Base-by-base conservation (phyloP, 2,113 vertebrate genomes). In the Mesembrinibis cayennensis region DNA sequence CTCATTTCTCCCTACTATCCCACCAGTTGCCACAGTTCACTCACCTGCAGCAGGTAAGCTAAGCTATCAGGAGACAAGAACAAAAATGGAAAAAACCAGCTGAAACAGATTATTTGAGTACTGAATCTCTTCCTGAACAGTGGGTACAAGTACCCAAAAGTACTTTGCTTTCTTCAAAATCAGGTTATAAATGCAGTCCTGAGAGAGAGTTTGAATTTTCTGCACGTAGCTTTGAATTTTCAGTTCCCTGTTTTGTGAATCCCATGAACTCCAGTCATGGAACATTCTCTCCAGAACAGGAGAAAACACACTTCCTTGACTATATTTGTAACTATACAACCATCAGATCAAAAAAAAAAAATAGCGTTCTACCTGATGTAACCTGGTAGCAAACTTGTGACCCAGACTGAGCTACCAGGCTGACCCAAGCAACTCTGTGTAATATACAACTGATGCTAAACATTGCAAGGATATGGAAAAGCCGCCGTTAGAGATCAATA, bases 401-500 rank as follows among this genome's bases (percentile, higher is more conserved):
- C n/a, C 32, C 30, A 63, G n/a, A 55, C 16, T 36, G 32, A 85
- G 55, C 52, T 71, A 55, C n/a, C 25, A 71, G 71, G 36, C 17
- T 78, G 70, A 62, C 27, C 44, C 30, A 58, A 70, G 15, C 6
- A 78, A 27, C n/a, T 47, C 6, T 38, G 10, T 1, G 3, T 36
- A 59, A 82, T 4, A 42, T 2, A 61, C 7, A 91, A 30, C 4
- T n/a, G 52, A 76, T 58, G 22, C 25, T 62, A n/a, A 67, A 52
- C 17, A 18, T 32, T 74, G 55, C 22, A 85, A 71, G 56, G 29
- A 21, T 14, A 62, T 27, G 32, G 55, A 50, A 83, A 78, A 73
- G 56, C 14, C 16, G 1, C 22, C 0, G 0, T 21, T 18, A 22
- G 18, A 79, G 40, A 79, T 42, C 30, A 58, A 62, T 27, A 62